Conservation (phyloP, 1,140 invertebrate species). For the Cecropterus lyciades region DNA sequence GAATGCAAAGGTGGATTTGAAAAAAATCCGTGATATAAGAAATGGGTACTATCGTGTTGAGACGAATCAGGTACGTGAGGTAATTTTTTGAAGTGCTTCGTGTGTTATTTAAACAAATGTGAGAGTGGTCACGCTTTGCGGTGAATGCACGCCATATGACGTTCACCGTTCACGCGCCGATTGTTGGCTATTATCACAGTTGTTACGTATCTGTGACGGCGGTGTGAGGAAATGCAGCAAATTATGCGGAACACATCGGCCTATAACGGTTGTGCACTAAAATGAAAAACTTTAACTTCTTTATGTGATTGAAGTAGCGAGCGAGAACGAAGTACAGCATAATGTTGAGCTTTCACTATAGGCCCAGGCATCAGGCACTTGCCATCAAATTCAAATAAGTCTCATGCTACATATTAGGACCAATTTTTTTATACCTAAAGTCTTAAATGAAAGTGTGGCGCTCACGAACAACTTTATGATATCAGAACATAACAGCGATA, state of each 20-base stretch:
- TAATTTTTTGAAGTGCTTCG: constrained; percentile 1
- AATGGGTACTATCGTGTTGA: not conserved
- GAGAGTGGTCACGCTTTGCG: constrained; percentile 32
- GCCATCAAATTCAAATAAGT: no score
- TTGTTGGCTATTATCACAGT: constrained; percentile 38
- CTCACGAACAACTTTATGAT: no score
- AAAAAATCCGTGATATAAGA: no score
- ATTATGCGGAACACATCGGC: constrained; percentile 39
- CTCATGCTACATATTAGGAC: no score
- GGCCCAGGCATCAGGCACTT: no score
- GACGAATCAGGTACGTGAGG: not conserved
- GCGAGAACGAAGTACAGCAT: no score
- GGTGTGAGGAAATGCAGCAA: constrained; percentile 36
- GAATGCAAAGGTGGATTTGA: no score
- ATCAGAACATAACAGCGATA: no score
- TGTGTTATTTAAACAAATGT: constrained; percentile 20
- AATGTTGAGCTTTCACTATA: no score
- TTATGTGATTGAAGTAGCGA: no score
- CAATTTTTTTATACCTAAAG: no score
- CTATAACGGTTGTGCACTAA: constrained; percentile 24
- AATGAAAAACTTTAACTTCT: not conserved
- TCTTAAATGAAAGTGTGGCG: no score
- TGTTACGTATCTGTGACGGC: constrained; percentile 27
- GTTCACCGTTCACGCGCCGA: constrained; percentile 35
- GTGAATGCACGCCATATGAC: constrained; percentile 27